Base-by-base conservation (phyloP, 1,140 invertebrate genomes). In the Tetramorium simillimum region DNA sequence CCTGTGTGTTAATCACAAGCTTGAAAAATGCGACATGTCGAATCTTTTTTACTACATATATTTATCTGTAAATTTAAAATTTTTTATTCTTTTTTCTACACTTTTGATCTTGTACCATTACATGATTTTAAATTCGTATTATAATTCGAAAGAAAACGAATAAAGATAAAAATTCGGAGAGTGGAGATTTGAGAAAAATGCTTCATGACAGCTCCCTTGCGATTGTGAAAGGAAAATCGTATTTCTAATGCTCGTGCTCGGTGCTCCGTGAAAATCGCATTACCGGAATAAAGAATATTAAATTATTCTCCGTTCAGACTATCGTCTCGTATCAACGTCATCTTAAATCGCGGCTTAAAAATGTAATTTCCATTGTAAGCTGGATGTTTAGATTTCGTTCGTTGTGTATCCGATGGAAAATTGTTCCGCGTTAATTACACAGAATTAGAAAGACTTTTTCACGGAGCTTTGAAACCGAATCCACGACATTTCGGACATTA, bases 201-300 rank as follows among this genome's bases (percentile, higher is more conserved):
- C 87, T 86, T 87, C 60, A 53, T 77, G 63, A 75, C 80, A 24
- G 56, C 43, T 73, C 87, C 91, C 73, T 75, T 18, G n/a, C 81
- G 65, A 60, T 46, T 65, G 72, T 65, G 69, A 73, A 67, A 86
- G 90, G 89, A 88, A 93, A 93, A 93, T 93, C 89, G 89, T 91
- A 92, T 92, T 93, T 92, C 73, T 92, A 93, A 92, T 91, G 85
- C 92, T 92, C 87, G 82, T 81, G 87, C 43, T 80, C 80, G 92
- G 88, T 89, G 89, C 91, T 76, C 87, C 91, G 89, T 92, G 87
- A 93, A 33, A 93, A 93, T 93, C 91, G 88, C 76, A 88, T 93
- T 93, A 93, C 80, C 85, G 63, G 85, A 88, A 92, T 92, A 90
- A 80, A 51, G 91, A 92, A 93, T 92, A 93, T 93, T 92, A 92